A percentile compares a stretch with the other conserved stretches of the same genome.
phyloP scores from a whole-genome alignment of 2,888 invertebrate genomes.

The Anodontia alba region DNA sequence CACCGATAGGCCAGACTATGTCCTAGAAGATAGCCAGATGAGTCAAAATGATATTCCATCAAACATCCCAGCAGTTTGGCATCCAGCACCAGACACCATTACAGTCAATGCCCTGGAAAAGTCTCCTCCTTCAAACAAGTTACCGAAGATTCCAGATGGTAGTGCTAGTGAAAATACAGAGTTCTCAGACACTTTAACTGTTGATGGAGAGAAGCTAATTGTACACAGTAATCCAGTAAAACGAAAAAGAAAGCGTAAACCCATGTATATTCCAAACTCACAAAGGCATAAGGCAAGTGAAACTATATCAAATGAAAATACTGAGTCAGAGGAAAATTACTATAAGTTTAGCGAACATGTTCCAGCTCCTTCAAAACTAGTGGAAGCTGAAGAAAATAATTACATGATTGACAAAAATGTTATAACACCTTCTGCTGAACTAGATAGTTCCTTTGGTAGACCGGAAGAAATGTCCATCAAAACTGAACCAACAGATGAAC shows the following conservation, averaged over 20 bases:
- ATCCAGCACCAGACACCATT: neutral
- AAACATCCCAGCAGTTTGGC: neutral
- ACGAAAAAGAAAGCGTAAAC: constrained; percentile 1
- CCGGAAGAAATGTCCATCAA: neutral
- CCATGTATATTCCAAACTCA: neutral
- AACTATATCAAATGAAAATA: neutral
- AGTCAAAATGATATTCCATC: neutral
- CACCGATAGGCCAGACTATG: neutral
- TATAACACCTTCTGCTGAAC: neutral
- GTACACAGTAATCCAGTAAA: neutral
- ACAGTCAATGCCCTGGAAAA: neutral
- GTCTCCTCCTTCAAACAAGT: neutral
- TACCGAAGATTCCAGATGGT: neutral
- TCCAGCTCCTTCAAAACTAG: no score
- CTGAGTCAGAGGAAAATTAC: neutral
- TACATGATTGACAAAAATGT: no score
- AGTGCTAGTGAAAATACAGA: neutral
- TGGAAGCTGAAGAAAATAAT: no score
- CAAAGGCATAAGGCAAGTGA: neutral
- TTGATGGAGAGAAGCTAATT: neutral
- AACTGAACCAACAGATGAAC: neutral
- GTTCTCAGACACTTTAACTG: neutral
- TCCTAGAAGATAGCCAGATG: neutral
- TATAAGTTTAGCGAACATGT: no score
- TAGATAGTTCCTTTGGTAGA: neutral